Evolutionary conservation across 2,113 vertebrate species (phyloP), one percentile per base, ranked within the genome.

Genomic region (Hippocampus guttulatus): DNA sequence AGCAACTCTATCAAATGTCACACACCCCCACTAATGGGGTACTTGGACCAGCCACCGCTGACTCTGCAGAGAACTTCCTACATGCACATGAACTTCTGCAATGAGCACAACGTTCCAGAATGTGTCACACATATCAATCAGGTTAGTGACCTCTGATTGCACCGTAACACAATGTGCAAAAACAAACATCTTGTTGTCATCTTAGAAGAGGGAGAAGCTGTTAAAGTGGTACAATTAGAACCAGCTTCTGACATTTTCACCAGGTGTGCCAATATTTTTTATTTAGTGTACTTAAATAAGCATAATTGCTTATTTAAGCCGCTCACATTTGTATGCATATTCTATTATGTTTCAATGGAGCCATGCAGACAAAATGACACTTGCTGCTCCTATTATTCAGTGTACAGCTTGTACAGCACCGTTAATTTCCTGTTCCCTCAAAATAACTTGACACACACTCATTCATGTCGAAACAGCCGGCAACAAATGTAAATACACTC

Each of bases 21-120:
- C 87, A 88, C 93, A 88, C 89, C 92, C 88, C 90, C 92, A 64
- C 70, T 91, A 82, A 91, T 18, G 43, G 90, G 71, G 91, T 90
- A 77, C 92, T 89, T 45, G 80, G 90, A 85, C 77, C 92, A 91
- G 76, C 92, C 94, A 80, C 89, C 92, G 75, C 90, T 93, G 68
- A 80, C 79, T 63, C 89, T 90, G 72, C 90, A 90, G 87, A 93
- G 90, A 92, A 93, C 81, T 64, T 84, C 86, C 75, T 90, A 91
- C 61, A 86, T 90, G 89, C 88, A 88, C 68, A 88, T 92, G 89
- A 91, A 90, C 88, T 98, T 99, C 81, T 99, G 97, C 92, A 95
- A 94, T 74, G 94, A 95, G 85, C 91, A 94, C 58, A 99, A 98
- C 80, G 88, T 98, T 76, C 93, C 94, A 63, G 94, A 97, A 84